Conservation (phyloP, 2,888 invertebrate species). For the Arctia plantaginis region DNA sequence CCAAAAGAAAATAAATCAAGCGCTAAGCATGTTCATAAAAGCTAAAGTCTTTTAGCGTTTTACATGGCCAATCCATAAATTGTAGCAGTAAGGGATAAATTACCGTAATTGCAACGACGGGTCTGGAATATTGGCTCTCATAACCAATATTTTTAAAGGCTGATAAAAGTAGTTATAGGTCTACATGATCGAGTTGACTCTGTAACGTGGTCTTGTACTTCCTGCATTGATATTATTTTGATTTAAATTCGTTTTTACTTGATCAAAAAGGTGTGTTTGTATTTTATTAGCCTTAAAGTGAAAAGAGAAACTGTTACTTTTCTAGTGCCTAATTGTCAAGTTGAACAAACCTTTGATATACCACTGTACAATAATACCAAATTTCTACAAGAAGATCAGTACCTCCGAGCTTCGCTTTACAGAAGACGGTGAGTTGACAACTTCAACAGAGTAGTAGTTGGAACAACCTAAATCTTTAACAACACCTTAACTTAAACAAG, state of each 20-base stretch:
- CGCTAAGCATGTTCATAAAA: background rate
- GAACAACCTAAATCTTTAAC: no score
- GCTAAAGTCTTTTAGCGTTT: background rate
- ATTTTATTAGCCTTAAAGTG: no score
- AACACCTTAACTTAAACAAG: no score
- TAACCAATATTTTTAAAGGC: conserved; percentile 1
- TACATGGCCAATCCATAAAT: background rate
- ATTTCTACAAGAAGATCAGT: no score
- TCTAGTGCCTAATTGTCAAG: background rate
- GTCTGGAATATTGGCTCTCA: conserved; percentile 3
- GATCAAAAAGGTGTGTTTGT: background rate
- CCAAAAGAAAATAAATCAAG: background rate
- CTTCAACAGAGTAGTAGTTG: no score
- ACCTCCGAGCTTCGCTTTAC: no score
- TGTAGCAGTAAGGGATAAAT: background rate
- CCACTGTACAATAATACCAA: background rate
- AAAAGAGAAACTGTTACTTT: no score
- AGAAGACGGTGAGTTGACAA: no score
- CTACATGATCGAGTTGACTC: background rate
- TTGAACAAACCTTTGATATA: background rate
- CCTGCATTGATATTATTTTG: background rate
- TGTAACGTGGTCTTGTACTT: no score
- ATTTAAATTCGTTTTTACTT: background rate
- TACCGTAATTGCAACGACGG: background rate
- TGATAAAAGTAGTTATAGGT: conserved; percentile 4